Percentiles rank a stretch among this genome's conserved stretches.
Evolutionary conservation across 2,797 vertebrate species (phyloP).

Genomic region (Synaphobranchus kaupii): DNA sequence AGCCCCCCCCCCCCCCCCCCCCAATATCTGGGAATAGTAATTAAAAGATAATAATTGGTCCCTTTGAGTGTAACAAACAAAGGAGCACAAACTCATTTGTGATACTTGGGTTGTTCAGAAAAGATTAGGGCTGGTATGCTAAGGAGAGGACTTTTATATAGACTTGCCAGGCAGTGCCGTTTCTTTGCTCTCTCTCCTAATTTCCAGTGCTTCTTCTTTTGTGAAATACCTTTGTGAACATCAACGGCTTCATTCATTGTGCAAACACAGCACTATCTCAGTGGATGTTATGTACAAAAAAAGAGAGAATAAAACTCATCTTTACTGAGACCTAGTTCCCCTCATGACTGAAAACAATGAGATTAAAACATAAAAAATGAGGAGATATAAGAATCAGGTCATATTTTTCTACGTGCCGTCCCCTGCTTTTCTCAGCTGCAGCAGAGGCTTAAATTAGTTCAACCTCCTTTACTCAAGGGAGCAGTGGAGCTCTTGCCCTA

Average conservation of each 20-base stretch:
- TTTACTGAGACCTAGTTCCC: slow-evolving; percentile 49
- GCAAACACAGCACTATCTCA: slow-evolving; percentile 57
- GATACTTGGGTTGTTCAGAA: slow-evolving; percentile 70
- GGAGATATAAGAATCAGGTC: slow-evolving; percentile 33
- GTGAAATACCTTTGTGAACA: slow-evolving; percentile 39
- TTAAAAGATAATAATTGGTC: slow-evolving; percentile 81
- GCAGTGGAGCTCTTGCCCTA: slow-evolving; percentile 39
- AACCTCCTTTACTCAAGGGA: slow-evolving; percentile 26
- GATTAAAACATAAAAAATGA: slow-evolving; percentile 50
- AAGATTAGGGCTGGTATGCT: slow-evolving; percentile 59
- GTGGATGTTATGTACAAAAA: slow-evolving; percentile 41
- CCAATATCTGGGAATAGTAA: slow-evolving; percentile 72
- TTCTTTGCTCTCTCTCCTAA: slow-evolving; percentile 47
- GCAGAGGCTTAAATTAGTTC: slow-evolving; percentile 41
- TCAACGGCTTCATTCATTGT: slow-evolving; percentile 50
- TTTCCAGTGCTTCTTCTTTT: slow-evolving; percentile 45
- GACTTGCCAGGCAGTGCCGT: slow-evolving; percentile 10
- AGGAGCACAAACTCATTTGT: slow-evolving; percentile 64
- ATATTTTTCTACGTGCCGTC: slow-evolving; percentile 41
- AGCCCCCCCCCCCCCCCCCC: slow-evolving; percentile 47
- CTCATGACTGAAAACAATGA: slow-evolving; percentile 34
- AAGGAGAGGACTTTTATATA: slow-evolving; percentile 31
- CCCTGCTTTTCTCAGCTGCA: slow-evolving; percentile 41
- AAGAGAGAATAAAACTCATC: slow-evolving; percentile 57
- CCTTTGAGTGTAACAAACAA: slow-evolving; percentile 63